Evolutionary conservation across 2,797 vertebrate genomes (phyloP).

Genomic region (Eospalax fontanierii): DNA sequence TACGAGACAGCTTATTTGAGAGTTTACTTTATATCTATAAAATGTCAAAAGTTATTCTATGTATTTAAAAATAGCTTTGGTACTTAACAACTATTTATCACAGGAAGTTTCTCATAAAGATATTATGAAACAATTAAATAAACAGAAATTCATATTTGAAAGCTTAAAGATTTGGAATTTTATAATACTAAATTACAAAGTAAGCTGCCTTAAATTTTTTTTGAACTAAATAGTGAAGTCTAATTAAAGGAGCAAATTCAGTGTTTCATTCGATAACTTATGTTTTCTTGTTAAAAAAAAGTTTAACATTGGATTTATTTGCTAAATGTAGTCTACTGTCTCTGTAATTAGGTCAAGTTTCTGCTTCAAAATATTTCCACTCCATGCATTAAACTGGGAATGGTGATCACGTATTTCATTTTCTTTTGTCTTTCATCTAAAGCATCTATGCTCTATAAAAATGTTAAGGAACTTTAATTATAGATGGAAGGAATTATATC

Average conservation of each 20-base stretch:
- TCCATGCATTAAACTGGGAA: constrained; percentile 7
- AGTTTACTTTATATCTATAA: not conserved
- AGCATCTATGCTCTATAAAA: not conserved
- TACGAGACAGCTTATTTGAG: not conserved
- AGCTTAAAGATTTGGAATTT: not conserved
- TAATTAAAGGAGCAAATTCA: not conserved
- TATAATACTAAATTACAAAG: not conserved
- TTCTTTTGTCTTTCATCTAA: constrained; percentile 28
- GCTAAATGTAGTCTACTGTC: not conserved
- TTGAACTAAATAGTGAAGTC: not conserved
- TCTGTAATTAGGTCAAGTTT: not conserved
- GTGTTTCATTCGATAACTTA: constrained; percentile 49
- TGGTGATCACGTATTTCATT: not conserved
- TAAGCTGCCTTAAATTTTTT: constrained; percentile 49
- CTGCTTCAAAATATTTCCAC: constrained; percentile 14
- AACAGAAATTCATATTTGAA: constrained; percentile 9
- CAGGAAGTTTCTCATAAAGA: not conserved
- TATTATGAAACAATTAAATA: not conserved
- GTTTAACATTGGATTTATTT: constrained; percentile 42
- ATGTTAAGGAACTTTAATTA: constrained; percentile 45
- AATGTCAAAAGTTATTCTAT: not conserved
- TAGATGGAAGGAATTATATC: constrained; percentile 50
- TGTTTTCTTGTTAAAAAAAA: constrained; percentile 41
- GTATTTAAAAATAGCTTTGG: not conserved
- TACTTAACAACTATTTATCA: not conserved